Base-by-base conservation (phyloP, 2,888 invertebrate genomes). In the Dynastes hyllus region DNA sequence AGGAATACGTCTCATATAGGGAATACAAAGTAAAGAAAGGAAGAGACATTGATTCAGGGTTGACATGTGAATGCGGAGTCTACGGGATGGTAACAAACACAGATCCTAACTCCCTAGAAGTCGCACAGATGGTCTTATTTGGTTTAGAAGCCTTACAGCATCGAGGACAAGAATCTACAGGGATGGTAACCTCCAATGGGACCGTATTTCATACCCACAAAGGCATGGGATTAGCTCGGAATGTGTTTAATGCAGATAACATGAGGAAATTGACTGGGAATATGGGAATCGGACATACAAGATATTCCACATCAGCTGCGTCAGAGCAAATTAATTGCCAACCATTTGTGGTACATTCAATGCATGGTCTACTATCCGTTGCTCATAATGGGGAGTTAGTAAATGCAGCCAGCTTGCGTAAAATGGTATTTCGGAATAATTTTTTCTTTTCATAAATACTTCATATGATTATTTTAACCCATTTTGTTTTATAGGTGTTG, bases 321-420 rank as follows among this genome's bases (percentile, higher is more conserved):
- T 97, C 97, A 0, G 97, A 98, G 85, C 95, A 95, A 87, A 94
- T 97, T 81, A 98, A 98, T 89, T 98, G 98, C 85, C 99, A 99
- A 89, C 99, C 99, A 0, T 99, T 99, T 90, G 97, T 99, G 29
- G 98, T 99, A 0, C 98, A 99, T 89, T 98, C 98, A 1, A 94
- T 96, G 32, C 97, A 98, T 88, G 99, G 99, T 0, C 94, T 96
- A 1, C 90, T 99, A 76, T 97, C 98, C 0, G 95, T 98, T 45
- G 99, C 98, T 0, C 99, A 99, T 88, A 99, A 99, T 88, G 99
- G 99, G 0, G 98, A 99, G 88, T 92, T 99, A 29, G 97, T 98
- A 77, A 98, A 99, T 90, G 97, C 97, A 78, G 93, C 94, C 85
- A 94, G 94, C 71, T 91, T 98, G 37, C 91, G 98, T 81, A 94